A percentile compares a stretch with the other conserved stretches of the same genome.
phyloP scores from a whole-genome alignment of 1,140 invertebrate genomes.

The Hypsibius dujardini region DNA sequence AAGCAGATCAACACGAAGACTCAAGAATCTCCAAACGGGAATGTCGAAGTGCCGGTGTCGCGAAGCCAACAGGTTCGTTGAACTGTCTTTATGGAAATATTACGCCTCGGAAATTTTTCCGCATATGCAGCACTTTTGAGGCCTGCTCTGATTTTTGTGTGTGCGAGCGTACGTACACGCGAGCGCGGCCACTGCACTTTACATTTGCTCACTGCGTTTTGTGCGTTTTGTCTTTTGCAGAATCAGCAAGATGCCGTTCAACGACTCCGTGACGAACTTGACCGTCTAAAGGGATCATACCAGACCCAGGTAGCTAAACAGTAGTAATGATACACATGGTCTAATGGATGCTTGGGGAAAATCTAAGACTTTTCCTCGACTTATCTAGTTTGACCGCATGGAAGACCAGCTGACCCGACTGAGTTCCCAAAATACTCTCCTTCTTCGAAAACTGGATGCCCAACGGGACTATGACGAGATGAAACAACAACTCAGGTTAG shows the following conservation, averaged over 20 bases:
- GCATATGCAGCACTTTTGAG: background rate
- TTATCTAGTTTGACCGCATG: background rate
- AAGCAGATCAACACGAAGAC: background rate
- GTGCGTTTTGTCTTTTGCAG: background rate
- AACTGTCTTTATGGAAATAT: background rate
- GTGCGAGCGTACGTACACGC: background rate
- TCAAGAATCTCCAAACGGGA: background rate
- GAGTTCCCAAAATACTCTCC: slow-evolving; percentile 5
- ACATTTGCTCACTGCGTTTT: background rate
- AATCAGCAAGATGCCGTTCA: background rate
- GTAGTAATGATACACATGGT: background rate
- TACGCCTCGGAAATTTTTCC: background rate
- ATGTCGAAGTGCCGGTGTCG: background rate
- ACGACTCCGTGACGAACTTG: slow-evolving; percentile 14
- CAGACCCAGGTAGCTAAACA: background rate
- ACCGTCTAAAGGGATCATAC: slow-evolving; percentile 9
- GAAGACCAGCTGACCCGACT: slow-evolving; percentile 8
- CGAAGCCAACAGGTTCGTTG: too few species aligned
- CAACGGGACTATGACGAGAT: slow-evolving; percentile 4
- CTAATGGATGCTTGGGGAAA: background rate
- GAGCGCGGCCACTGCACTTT: background rate
- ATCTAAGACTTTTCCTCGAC: background rate
- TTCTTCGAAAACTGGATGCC: background rate
- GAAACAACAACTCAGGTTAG: slow-evolving; percentile 6
- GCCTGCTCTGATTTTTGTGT: background rate